Evolutionary conservation across 2,113 vertebrate genomes (phyloP).

Genomic region (Platysternon megacephalum): DNA sequence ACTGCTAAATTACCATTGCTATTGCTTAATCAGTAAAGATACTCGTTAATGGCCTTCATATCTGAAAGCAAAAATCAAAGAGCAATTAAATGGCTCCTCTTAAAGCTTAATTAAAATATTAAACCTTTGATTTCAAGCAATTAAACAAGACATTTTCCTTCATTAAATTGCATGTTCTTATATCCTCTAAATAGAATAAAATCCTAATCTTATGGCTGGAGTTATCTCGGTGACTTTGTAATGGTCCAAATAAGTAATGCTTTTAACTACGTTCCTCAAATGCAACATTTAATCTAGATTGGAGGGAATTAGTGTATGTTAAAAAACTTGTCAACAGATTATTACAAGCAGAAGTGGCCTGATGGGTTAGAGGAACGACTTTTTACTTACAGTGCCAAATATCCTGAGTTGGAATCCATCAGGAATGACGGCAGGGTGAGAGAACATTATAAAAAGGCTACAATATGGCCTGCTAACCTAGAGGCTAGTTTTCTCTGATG

Average conservation of each 20-base stretch:
- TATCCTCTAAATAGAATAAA: slow-evolving; percentile 48
- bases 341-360: slow-evolving; percentile 21
- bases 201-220: slow-evolving; percentile 23
- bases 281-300: slow-evolving; percentile 17
- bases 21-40: slow-evolving; percentile 14
- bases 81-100: slow-evolving; percentile 37
- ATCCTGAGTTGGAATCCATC: background rate
- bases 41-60: slow-evolving; percentile 50
- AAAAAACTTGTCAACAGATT: background rate
- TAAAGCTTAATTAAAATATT: slow-evolving; percentile 66
- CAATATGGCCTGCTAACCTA: background rate
- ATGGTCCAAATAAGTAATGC: background rate
- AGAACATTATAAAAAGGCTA: background rate
- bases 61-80: slow-evolving; percentile 16
- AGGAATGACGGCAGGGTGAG: background rate
- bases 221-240: slow-evolving; percentile 33
- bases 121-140: slow-evolving; percentile 71
- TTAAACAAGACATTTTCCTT: slow-evolving; percentile 55
- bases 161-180: slow-evolving; percentile 48
- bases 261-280: slow-evolving; percentile 53
- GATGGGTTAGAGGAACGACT: background rate
- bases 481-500: background rate
- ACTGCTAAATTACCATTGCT: slow-evolving; percentile 3
- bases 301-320: slow-evolving; percentile 14
- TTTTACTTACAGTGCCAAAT: slow-evolving; percentile 1